Evolutionary conservation across 2,888 invertebrate genomes (phyloP), one percentile per base, ranked within the genome.

Genomic region (Netelia melanura): DNA sequence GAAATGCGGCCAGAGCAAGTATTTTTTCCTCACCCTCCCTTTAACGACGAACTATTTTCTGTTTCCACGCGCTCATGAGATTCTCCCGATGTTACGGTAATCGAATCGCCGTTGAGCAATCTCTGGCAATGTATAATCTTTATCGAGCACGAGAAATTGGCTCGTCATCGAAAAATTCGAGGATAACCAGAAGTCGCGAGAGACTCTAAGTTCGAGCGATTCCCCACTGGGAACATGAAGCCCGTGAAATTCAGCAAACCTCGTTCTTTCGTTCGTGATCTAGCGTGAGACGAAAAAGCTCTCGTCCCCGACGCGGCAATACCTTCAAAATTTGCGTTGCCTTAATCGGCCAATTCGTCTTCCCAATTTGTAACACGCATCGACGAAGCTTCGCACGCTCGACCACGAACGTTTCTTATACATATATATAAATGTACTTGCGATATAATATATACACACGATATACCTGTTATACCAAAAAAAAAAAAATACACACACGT

Each of bases 401-500:
- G 70, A 74, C 64, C 83, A 80, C 80, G 80, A 80, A 30, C 61
- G 72, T 83, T 38, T 58, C 58, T 17, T 67, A 71, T 43, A 72
- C 43, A 67, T 72, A 74, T 67, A 71, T 65, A 81, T 74, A 83
- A 80, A 64, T 67, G 89, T 90, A 90, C 84, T 88, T 88, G 56
- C 38, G 30, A 62, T 72, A 72, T 56, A 86, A 81, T 81, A 86
- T 88, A 86, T 75, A 88, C 87, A 88, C 87, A 87, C 88, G 88
- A 87, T 84, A 92, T 91, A 91, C 90, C 92, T 85, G 86, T 87
- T 85, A 83, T 84, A 87, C 87, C 87, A 87, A 91, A 91, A 90
- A 21, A n/a, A 21, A 21, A 21, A 91, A 91, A 92, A 91, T 92
- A 93, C 93, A 93, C 92, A 93, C 93, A 93, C 93, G 93, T 92